A percentile compares a stretch with the other conserved stretches of the same genome.
Evolutionary conservation across 2,113 vertebrate genomes (phyloP).

Genomic region (Shinisaurus crocodilurus): DNA sequence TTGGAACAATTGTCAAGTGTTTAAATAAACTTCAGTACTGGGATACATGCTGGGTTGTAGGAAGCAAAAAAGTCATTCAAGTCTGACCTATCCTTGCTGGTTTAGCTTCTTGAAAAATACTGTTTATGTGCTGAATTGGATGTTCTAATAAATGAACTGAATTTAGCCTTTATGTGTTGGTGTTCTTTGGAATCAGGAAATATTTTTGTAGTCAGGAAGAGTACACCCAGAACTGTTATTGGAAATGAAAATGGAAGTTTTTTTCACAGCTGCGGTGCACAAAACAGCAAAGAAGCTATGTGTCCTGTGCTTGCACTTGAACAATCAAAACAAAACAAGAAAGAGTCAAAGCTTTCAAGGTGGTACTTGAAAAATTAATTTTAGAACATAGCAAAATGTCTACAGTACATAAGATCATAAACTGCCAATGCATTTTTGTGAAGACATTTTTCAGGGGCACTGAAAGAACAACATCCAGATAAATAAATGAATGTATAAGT

Average conservation of each 20-base stretch:
- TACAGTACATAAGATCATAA: background rate
- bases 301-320: background rate
- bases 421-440: background rate
- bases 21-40: slow-evolving; percentile 38
- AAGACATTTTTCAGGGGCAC: background rate
- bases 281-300: slow-evolving; percentile 1
- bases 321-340: background rate
- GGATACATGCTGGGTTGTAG: slow-evolving; percentile 16
- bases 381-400: background rate
- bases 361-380: background rate
- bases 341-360: background rate
- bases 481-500: background rate
- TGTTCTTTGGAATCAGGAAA: slow-evolving; percentile 54
- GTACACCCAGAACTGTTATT: slow-evolving; percentile 21
- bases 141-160: slow-evolving; percentile 43
- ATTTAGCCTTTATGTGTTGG: slow-evolving; percentile 39
- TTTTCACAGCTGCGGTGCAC: background rate
- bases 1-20: background rate
- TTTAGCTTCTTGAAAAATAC: background rate
- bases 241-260: slow-evolving; percentile 44
- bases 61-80: background rate
- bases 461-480: background rate
- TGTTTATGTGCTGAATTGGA: slow-evolving; percentile 46
- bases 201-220: slow-evolving; percentile 49
- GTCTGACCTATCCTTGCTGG: slow-evolving; percentile 6